phyloP scores from a whole-genome alignment of 2,888 invertebrate genomes.

The Incurvaria masculella region DNA sequence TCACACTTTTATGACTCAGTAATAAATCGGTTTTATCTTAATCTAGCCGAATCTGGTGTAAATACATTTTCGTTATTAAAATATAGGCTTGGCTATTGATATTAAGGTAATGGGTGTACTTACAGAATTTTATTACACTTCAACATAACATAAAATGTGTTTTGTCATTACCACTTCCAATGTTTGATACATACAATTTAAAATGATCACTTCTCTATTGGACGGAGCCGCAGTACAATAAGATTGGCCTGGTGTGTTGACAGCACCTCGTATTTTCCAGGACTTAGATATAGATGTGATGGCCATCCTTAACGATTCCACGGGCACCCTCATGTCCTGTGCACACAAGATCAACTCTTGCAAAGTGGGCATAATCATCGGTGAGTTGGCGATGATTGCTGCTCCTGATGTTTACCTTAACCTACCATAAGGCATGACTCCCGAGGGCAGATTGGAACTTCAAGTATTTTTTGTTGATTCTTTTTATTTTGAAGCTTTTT shows the following conservation, averaged over 20 bases:
- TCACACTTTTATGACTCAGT: too few relatives aligned
- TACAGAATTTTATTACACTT: too few relatives aligned
- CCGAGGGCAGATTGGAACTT: background rate
- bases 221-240: too few relatives aligned
- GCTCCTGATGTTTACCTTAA: background rate
- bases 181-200: too few relatives aligned
- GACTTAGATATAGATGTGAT: conserved; percentile 80
- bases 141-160: too few relatives aligned
- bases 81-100: too few relatives aligned
- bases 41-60: too few relatives aligned
- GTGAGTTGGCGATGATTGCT: conserved; percentile 60
- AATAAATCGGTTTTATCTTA: too few relatives aligned
- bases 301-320: conserved; percentile 92
- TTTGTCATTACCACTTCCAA: too few relatives aligned
- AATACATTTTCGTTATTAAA: too few relatives aligned
- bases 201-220: too few relatives aligned
- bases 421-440: background rate
- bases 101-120: too few relatives aligned
- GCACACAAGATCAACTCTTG: conserved; percentile 77
- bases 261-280: conserved; percentile 47
- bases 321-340: conserved; percentile 91
- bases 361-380: conserved; percentile 79
- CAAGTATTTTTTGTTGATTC: background rate
- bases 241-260: background rate
- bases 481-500: background rate